These are phyloP conservation scores for Frieseomelitta varia DNA, from an alignment of 1,140 invertebrate species.

Conservation along the genomic window DNA sequence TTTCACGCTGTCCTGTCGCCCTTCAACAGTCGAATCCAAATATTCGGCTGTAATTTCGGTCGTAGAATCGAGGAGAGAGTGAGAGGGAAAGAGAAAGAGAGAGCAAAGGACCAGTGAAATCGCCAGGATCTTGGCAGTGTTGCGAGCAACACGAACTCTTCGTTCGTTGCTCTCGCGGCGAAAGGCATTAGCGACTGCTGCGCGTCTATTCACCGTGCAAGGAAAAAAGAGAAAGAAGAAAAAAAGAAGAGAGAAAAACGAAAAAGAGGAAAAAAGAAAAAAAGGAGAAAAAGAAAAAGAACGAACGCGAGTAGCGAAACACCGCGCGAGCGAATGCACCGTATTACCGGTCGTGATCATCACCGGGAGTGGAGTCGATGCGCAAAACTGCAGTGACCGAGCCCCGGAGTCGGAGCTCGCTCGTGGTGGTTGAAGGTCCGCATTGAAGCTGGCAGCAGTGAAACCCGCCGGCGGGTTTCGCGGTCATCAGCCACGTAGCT, in stretches of 20 bases:
- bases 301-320: neutral
- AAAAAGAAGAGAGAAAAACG: neutral
- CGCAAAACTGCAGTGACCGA: slow-evolving; percentile 29
- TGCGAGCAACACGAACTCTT: neutral
- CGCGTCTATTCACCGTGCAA: neutral
- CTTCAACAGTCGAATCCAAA: neutral
- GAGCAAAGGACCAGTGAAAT: neutral
- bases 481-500: slow-evolving; percentile 3
- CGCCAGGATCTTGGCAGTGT: neutral
- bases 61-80: neutral
- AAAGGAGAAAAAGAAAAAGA: too few relatives aligned
- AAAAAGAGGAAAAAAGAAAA: too few relatives aligned
- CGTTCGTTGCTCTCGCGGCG: neutral
- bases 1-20: too few relatives aligned
- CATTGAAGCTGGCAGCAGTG: slow-evolving; percentile 2
- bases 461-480: neutral
- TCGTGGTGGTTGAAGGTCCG: slow-evolving; percentile 5
- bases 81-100: neutral
- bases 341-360: slow-evolving; percentile 23
- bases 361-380: neutral
- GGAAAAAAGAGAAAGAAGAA: neutral
- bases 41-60: neutral
- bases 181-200: slow-evolving; percentile 7
- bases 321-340: slow-evolving; percentile 9
- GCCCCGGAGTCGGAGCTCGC: neutral